A percentile compares a stretch with the other conserved stretches of the same genome.
These are phyloP conservation scores for Passer domesticus DNA, from an alignment of 2,113 vertebrate species.

Conservation along the genomic window DNA sequence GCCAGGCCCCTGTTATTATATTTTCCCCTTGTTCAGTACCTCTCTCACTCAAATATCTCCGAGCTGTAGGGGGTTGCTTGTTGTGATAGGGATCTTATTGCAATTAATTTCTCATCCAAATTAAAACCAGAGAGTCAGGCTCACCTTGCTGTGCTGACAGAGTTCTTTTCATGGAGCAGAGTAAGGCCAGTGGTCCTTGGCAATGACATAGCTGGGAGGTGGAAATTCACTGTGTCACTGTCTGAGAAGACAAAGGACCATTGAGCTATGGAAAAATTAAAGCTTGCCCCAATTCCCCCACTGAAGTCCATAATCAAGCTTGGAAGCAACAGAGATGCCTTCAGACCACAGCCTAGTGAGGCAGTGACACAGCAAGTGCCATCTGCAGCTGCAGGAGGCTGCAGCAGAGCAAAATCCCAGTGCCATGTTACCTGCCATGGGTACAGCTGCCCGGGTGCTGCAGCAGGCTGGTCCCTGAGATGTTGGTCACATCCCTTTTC, in stretches of 20 bases:
- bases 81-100: not conserved
- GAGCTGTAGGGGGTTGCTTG: not conserved
- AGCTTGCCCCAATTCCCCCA: not conserved
- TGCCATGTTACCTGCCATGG: not conserved
- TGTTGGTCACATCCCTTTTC: not conserved
- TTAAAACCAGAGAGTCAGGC: constrained; percentile 31
- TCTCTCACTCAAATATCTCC: not conserved
- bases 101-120: constrained; percentile 42
- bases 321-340: not conserved
- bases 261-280: not conserved
- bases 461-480: not conserved
- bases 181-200: not conserved
- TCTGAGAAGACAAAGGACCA: not conserved
- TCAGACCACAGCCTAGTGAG: not conserved
- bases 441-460: not conserved
- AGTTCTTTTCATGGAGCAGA: constrained; percentile 12
- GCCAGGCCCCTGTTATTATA: not conserved
- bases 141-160: constrained; percentile 50
- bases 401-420: not conserved
- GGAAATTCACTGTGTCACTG: not conserved
- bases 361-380: not conserved
- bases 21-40: not conserved
- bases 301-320: not conserved
- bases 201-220: not conserved
- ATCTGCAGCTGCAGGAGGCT: not conserved